These are phyloP conservation scores for Phycodurus eques DNA, from an alignment of 2,113 vertebrate genomes.

Conservation along the genomic window DNA sequence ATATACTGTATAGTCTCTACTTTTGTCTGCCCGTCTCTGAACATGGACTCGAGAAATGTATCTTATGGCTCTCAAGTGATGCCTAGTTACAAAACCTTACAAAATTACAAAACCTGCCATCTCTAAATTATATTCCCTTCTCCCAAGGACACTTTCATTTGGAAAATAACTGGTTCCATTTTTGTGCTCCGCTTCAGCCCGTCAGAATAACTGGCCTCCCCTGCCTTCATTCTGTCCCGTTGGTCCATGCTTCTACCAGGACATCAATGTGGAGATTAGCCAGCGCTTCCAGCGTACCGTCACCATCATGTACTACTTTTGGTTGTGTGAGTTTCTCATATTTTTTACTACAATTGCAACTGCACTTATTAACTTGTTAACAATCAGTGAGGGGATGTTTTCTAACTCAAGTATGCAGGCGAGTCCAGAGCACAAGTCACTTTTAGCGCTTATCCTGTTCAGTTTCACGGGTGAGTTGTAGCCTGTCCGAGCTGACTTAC, in stretches of 20 bases:
- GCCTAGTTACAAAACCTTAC: background rate
- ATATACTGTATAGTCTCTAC: background rate
- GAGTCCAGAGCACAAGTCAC: too few relatives aligned
- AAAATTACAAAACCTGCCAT: background rate
- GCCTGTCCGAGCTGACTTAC: too few relatives aligned
- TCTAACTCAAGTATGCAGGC: too few relatives aligned
- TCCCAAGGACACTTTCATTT: background rate
- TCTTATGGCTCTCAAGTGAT: background rate
- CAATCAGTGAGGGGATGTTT: too few relatives aligned
- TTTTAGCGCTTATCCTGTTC: too few relatives aligned
- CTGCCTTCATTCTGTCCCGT: slow-evolving; percentile 88
- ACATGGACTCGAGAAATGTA: background rate
- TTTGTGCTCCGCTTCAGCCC: slow-evolving; percentile 62
- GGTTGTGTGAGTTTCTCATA: slow-evolving; percentile 84
- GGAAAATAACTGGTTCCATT: background rate
- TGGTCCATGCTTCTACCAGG: slow-evolving; percentile 95
- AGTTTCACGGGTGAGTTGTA: too few relatives aligned
- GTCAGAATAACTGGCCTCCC: slow-evolving; percentile 93
- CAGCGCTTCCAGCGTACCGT: slow-evolving; percentile 90
- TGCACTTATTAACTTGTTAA: background rate
- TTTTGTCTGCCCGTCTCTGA: background rate
- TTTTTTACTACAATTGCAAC: background rate
- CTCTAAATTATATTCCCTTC: background rate
- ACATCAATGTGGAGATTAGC: slow-evolving; percentile 88
- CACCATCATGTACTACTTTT: slow-evolving; percentile 92